A percentile compares a stretch with the other conserved stretches of the same genome.
phyloP scores from a whole-genome alignment of 2,888 invertebrate species.

The Scrobipalpa atriplicella region DNA sequence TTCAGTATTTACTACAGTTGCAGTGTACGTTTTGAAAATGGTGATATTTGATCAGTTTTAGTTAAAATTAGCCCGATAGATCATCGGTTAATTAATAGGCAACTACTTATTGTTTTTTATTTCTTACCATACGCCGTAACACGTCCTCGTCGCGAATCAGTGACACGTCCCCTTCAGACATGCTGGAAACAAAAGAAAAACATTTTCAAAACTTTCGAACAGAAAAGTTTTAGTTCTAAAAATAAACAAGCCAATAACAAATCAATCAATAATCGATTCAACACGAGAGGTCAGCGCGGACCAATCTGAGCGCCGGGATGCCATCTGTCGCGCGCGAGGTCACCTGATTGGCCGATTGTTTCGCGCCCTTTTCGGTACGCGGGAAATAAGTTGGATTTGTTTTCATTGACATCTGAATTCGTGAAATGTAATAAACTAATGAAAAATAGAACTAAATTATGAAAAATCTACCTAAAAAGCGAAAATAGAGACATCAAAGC shows the following conservation, averaged over 20 bases:
- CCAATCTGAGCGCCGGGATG: constrained; percentile 34
- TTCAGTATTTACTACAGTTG: neutral
- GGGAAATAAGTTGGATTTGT: constrained; percentile 23
- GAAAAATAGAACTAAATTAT: no score
- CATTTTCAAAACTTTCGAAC: neutral
- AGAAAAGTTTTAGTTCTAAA: neutral
- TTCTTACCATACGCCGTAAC: constrained; percentile 88
- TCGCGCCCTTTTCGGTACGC: constrained; percentile 35
- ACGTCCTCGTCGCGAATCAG: constrained; percentile 89
- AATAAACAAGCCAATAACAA: constrained; percentile 32
- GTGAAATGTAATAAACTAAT: no score
- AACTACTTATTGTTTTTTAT: no score
- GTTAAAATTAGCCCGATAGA: no score
- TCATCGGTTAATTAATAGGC: no score
- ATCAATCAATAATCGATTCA: constrained; percentile 28
- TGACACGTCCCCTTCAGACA: constrained; percentile 86
- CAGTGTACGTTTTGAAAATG: neutral
- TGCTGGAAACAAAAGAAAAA: constrained; percentile 50
- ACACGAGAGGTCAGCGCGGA: constrained; percentile 26
- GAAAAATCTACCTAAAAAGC: no score
- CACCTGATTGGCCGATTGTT: constrained; percentile 34
- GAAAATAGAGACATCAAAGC: no score
- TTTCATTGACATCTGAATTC: neutral
- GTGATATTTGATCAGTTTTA: no score
- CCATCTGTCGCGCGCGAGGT: constrained; percentile 34